These are phyloP conservation scores for Corythoichthys haematopterus DNA, from an alignment of 2,113 vertebrate species.

Conservation along the genomic window DNA sequence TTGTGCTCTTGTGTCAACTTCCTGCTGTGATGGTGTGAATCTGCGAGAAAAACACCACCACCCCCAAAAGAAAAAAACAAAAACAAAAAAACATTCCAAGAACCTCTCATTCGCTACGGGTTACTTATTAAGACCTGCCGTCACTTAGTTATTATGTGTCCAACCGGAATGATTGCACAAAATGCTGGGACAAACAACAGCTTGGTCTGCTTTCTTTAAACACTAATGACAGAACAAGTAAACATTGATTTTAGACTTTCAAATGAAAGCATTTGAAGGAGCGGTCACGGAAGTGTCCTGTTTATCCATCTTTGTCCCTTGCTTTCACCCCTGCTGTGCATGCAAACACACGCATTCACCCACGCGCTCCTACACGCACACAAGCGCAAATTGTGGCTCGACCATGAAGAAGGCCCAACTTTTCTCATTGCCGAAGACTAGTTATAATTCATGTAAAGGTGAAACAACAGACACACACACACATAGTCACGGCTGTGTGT, in stretches of 20 bases:
- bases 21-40: neutral
- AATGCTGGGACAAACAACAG: constrained; percentile 29
- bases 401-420: constrained; percentile 51
- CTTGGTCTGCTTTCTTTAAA: constrained; percentile 31
- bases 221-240: constrained; percentile 31
- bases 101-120: constrained; percentile 11
- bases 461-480: constrained; percentile 27
- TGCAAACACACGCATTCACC: neutral
- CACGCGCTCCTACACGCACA: constrained; percentile 5
- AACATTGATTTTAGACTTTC: constrained; percentile 25
- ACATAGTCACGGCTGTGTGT: constrained; percentile 62
- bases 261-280: constrained; percentile 22
- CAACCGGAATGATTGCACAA: constrained; percentile 42
- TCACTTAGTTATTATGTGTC: constrained; percentile 64
- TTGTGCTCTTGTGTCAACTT: constrained; percentile 40
- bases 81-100: neutral
- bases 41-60: neutral
- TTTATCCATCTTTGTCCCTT: constrained; percentile 39
- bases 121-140: constrained; percentile 65
- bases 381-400: constrained; percentile 47
- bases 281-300: constrained; percentile 28
- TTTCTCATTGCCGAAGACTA: constrained; percentile 43
- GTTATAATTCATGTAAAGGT: constrained; percentile 63
- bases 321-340: constrained; percentile 30
- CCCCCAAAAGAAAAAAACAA: neutral